A percentile compares a stretch with the other conserved stretches of the same genome.
phyloP scores from a whole-genome alignment of 1,140 invertebrate genomes.

The Camponotus pennsylvanicus region DNA sequence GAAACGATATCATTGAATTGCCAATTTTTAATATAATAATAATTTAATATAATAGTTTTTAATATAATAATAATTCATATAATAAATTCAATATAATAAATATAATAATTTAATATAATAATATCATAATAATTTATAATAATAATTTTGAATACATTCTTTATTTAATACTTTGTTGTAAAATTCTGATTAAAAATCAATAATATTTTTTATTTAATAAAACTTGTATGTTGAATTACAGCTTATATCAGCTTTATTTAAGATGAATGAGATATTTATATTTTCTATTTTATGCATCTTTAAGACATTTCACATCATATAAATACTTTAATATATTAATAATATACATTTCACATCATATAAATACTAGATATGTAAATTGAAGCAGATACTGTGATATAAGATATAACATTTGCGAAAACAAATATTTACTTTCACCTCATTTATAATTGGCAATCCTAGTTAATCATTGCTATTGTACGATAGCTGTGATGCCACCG shows the following conservation, averaged over 20 bases:
- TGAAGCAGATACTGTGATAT: neutral
- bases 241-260: neutral
- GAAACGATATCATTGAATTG: neutral
- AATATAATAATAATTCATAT: too few relatives aligned
- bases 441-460: neutral
- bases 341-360: too few relatives aligned
- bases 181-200: neutral
- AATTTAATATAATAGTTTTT: too few relatives aligned
- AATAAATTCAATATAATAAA: too few relatives aligned
- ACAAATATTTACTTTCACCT: conserved; percentile 21
- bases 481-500: neutral
- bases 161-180: too few relatives aligned
- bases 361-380: neutral
- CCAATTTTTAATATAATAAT: neutral
- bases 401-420: neutral
- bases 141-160: neutral
- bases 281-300: neutral
- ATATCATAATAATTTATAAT: too few relatives aligned
- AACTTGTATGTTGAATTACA: neutral
- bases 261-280: neutral
- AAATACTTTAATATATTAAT: neutral
- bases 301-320: conserved; percentile 9
- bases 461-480: conserved; percentile 5
- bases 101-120: too few relatives aligned
- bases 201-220: neutral